phyloP scores from a whole-genome alignment of 2,113 vertebrate genomes.

The Panthera tigris region DNA sequence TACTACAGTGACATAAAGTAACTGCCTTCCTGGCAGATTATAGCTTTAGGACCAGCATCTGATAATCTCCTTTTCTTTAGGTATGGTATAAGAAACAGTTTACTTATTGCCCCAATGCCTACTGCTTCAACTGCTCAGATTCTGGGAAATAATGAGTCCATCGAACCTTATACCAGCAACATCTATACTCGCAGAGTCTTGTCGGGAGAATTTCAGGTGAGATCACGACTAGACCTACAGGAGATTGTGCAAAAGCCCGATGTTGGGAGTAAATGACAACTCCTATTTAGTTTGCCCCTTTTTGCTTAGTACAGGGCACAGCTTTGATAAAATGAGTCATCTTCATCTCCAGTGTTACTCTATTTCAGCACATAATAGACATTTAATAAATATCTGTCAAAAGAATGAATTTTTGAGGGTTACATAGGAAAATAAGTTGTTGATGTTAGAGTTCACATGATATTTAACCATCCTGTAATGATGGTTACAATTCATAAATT shows the following conservation, averaged over 20 bases:
- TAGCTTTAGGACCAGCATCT: not conserved
- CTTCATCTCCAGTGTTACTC: not conserved
- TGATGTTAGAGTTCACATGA: not conserved
- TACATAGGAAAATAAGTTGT: not conserved
- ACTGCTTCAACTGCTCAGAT: constrained; percentile 99
- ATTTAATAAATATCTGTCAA: constrained; percentile 29
- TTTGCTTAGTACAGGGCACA: not conserved
- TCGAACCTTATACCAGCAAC: constrained; percentile 98
- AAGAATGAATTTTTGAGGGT: not conserved
- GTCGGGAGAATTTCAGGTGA: constrained; percentile 98
- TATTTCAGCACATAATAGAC: not conserved
- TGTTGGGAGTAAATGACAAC: not conserved
- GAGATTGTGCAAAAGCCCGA: not conserved
- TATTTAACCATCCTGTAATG: not conserved
- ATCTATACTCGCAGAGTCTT: constrained; percentile 97
- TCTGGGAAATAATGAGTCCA: constrained; percentile 97
- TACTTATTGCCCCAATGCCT: constrained; percentile 97
- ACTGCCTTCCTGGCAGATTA: not conserved
- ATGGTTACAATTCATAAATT: no score
- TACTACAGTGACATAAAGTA: not conserved
- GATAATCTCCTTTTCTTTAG: constrained; percentile 78
- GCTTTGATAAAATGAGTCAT: constrained; percentile 24
- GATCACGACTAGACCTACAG: not conserved
- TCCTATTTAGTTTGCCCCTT: not conserved
- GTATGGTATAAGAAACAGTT: constrained; percentile 95